phyloP scores from a whole-genome alignment of 2,113 vertebrate species.

The Pomatorhinus ruficollis region DNA sequence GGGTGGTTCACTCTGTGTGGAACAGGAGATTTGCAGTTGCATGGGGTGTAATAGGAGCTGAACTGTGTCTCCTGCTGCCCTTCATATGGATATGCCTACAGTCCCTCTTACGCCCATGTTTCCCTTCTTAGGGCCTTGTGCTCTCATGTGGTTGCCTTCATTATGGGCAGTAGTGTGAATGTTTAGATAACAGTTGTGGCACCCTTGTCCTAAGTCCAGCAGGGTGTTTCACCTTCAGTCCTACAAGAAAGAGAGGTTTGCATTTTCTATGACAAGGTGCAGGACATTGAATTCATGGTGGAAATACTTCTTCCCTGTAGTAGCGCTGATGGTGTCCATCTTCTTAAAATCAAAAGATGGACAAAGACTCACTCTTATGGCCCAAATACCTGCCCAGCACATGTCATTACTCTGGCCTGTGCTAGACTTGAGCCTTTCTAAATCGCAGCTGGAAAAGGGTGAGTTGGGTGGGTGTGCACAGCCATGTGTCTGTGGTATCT shows the following conservation, averaged over 20 bases:
- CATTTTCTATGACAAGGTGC: background rate
- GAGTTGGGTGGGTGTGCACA: background rate
- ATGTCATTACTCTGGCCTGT: background rate
- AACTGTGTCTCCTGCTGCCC: background rate
- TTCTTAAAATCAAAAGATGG: background rate
- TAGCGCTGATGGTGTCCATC: background rate
- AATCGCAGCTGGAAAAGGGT: background rate
- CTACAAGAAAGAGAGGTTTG: background rate
- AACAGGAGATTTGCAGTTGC: background rate
- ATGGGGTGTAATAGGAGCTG: background rate
- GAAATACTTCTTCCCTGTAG: background rate
- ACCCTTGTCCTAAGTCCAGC: background rate
- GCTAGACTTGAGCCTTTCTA: background rate
- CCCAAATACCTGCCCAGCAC: background rate
- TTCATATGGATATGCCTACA: background rate
- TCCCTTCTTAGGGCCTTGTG: background rate
- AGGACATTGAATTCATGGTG: background rate
- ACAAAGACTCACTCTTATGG: background rate
- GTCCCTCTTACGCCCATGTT: background rate
- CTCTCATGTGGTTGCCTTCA: background rate
- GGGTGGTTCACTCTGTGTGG: accelerated
- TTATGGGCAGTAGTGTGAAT: background rate
- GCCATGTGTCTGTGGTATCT: background rate
- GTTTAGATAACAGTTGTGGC: background rate
- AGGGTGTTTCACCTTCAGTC: background rate